phyloP scores from a whole-genome alignment of 1,140 invertebrate genomes.

The Tenebrio molitor region DNA sequence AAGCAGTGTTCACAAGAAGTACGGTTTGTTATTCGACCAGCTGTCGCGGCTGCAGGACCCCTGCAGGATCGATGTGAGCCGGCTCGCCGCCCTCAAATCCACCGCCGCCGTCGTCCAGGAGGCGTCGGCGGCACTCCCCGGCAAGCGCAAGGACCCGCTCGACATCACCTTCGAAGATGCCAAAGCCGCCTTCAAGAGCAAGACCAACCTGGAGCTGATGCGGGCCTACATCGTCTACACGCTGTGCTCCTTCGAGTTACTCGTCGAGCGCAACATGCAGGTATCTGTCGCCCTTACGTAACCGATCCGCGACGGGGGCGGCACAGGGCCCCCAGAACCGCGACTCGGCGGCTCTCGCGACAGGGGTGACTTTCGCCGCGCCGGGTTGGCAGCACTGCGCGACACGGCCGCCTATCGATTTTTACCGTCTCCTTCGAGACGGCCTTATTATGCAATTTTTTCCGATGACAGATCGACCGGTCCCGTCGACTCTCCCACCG shows the following conservation, averaged over 20 bases:
- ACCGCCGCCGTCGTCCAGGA: conserved; percentile 50
- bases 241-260: conserved; percentile 88
- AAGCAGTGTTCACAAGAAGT: conserved; percentile 64
- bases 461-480: too few species aligned
- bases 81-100: conserved; percentile 58
- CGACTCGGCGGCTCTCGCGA: background rate
- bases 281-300: conserved; percentile 69
- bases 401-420: conserved; percentile 14
- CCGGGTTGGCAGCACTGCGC: background rate
- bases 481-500: too few species aligned
- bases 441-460: conserved; percentile 21
- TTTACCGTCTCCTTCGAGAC: background rate
- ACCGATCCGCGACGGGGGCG: conserved; percentile 2
- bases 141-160: conserved; percentile 77
- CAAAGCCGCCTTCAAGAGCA: conserved; percentile 90
- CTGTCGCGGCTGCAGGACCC: conserved; percentile 53
- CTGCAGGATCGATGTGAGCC: conserved; percentile 57
- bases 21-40: conserved; percentile 58
- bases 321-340: background rate
- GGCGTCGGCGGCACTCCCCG: conserved; percentile 49
- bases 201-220: conserved; percentile 93
- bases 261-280: conserved; percentile 96
- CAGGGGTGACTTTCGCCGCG: background rate
- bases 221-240: conserved; percentile 94
- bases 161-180: conserved; percentile 91